Evolutionary conservation across 2,113 vertebrate species (phyloP).

Genomic region (Camelus dromedarius): DNA sequence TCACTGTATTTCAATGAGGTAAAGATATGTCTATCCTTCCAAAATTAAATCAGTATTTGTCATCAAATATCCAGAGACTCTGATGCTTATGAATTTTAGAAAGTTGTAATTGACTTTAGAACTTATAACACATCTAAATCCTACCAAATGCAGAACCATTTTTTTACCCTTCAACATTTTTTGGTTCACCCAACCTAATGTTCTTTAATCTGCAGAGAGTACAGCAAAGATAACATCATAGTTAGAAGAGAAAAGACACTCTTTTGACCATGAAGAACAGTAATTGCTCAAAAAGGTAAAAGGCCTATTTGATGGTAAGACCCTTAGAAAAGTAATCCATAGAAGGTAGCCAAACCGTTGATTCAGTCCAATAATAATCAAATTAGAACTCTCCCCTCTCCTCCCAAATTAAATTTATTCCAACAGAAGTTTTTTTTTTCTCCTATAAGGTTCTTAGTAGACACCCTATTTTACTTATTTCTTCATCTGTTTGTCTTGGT

Average conservation of each 20-base stretch:
- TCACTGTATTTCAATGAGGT: conserved; percentile 4
- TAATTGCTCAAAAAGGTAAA: background rate
- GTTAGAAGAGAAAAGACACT: background rate
- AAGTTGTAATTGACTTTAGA: conserved; percentile 64
- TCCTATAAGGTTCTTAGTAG: background rate
- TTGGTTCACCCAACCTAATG: background rate
- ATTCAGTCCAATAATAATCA: background rate
- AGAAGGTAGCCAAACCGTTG: background rate
- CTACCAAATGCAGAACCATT: background rate
- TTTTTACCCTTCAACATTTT: background rate
- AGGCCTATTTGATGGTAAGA: background rate
- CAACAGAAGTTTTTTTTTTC: background rate
- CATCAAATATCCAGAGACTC: conserved; percentile 40
- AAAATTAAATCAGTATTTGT: conserved; percentile 60
- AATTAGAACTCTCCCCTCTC: background rate
- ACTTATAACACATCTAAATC: conserved; percentile 46
- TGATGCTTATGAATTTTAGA: conserved; percentile 35
- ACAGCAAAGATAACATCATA: background rate
- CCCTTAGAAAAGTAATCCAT: background rate
- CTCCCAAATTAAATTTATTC: background rate
- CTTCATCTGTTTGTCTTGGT: background rate
- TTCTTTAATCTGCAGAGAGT: background rate
- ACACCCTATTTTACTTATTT: background rate
- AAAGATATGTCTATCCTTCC: conserved; percentile 16
- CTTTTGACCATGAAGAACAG: background rate